A percentile compares a stretch with the other conserved stretches of the same genome.
Evolutionary conservation across 1,140 invertebrate species (phyloP).

Genomic region (Philotrypesis tridentata): DNA sequence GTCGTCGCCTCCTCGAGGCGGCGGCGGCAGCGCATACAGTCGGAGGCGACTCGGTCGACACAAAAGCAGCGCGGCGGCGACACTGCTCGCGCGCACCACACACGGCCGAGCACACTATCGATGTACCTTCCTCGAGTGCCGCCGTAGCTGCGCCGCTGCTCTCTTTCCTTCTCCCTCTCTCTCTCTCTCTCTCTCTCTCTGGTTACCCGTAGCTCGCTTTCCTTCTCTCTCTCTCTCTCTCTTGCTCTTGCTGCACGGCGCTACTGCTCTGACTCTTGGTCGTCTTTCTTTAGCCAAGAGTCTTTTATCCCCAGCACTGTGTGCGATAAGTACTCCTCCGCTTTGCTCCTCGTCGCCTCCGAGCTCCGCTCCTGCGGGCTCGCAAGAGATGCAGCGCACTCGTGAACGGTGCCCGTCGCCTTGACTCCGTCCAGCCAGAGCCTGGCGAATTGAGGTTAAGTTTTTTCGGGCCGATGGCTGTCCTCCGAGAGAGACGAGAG

Average conservation of each 20-base stretch:
- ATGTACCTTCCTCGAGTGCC: slow-evolving; percentile 1
- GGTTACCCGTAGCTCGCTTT: neutral
- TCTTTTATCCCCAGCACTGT: neutral
- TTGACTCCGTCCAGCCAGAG: neutral
- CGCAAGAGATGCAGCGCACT: too few relatives aligned
- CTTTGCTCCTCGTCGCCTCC: neutral
- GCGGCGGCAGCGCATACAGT: slow-evolving; percentile 3
- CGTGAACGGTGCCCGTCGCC: too few relatives aligned
- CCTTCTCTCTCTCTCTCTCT: neutral
- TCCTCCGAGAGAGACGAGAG: too few relatives aligned
- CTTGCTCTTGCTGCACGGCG: neutral
- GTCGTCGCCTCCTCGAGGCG: neutral
- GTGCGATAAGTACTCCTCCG: neutral
- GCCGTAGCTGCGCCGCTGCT: neutral
- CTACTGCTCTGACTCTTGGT: neutral
- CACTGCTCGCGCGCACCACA: slow-evolving; percentile 5
- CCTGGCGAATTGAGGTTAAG: slow-evolving; percentile 37
- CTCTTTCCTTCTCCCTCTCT: neutral
- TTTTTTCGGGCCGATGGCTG: slow-evolving; percentile 4
- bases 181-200: neutral
- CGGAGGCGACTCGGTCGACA: neutral
- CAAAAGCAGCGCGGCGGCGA: slow-evolving; percentile 16
- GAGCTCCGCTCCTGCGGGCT: too few relatives aligned
- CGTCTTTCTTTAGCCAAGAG: neutral
- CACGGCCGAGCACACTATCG: neutral